phyloP scores from a whole-genome alignment of 2,797 vertebrate genomes.

The Rhabdomys pumilio region DNA sequence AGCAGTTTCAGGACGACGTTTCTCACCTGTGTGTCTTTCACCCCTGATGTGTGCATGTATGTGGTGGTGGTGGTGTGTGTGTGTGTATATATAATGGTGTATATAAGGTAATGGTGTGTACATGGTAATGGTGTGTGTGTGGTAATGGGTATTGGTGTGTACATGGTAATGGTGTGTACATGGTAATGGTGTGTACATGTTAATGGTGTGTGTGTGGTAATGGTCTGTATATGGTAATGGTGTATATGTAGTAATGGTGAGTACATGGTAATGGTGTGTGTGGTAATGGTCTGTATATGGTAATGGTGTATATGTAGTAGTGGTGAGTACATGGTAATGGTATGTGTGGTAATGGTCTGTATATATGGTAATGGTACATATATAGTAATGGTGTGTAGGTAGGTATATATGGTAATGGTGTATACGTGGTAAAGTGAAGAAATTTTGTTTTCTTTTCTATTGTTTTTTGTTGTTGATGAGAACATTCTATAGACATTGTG shows the following conservation, averaged over 20 bases:
- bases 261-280: not conserved
- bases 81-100: not conserved
- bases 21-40: not conserved
- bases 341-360: not conserved
- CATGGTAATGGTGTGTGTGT: not conserved
- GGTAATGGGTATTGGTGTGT: not conserved
- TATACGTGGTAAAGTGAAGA: not conserved
- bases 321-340: not conserved
- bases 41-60: not conserved
- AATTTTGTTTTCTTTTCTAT: not conserved
- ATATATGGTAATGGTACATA: not conserved
- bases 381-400: not conserved
- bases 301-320: not conserved
- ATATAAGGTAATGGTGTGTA: not conserved
- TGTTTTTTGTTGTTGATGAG: conserved; percentile 19
- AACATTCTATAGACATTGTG: conserved; percentile 1
- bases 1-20: not conserved
- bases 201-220: not conserved
- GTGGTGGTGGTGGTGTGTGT: not conserved
- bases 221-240: not conserved
- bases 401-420: not conserved
- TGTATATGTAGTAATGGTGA: not conserved
- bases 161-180: not conserved
- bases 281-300: not conserved
- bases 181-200: not conserved